Conservation (phyloP, 2,888 invertebrate species). For the Merodon equestris region DNA sequence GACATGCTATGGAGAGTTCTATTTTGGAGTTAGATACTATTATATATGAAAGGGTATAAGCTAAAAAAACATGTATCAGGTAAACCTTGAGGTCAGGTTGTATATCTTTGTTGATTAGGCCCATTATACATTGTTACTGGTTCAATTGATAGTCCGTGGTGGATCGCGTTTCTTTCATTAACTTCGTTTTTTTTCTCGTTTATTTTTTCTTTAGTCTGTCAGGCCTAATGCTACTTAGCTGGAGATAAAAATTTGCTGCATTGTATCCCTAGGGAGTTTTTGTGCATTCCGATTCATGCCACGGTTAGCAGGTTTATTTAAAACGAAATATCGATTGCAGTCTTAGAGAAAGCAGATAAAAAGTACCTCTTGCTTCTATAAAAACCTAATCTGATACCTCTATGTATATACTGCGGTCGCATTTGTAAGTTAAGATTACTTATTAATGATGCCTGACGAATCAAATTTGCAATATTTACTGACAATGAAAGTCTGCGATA, state of each 20-base stretch:
- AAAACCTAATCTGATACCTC: too few relatives aligned
- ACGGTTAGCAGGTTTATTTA: slow-evolving; percentile 16
- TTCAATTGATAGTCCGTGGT: too few relatives aligned
- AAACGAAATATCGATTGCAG: slow-evolving; percentile 4
- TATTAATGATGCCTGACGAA: too few relatives aligned
- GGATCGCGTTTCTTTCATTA: not conserved
- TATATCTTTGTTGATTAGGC: slow-evolving; percentile 34
- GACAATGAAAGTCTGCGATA: too few relatives aligned
- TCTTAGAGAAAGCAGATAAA: slow-evolving; percentile 24
- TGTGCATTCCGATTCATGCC: slow-evolving; percentile 15
- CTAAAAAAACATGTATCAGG: slow-evolving; percentile 42
- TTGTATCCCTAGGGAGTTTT: slow-evolving; percentile 22
- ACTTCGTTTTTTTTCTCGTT: slow-evolving; percentile 14
- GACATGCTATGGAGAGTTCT: not conserved
- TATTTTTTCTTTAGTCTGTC: not conserved
- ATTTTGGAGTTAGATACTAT: not conserved
- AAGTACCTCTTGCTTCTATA: not conserved
- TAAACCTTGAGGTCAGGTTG: slow-evolving; percentile 13
- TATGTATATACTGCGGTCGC: too few relatives aligned
- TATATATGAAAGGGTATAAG: not conserved
- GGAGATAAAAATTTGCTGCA: slow-evolving; percentile 33
- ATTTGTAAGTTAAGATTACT: too few relatives aligned
- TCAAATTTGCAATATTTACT: too few relatives aligned
- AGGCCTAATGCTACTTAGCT: not conserved
- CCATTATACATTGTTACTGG: slow-evolving; percentile 25